Base-by-base conservation (phyloP, 2,888 invertebrate species). In the Drosophila rellima region DNA sequence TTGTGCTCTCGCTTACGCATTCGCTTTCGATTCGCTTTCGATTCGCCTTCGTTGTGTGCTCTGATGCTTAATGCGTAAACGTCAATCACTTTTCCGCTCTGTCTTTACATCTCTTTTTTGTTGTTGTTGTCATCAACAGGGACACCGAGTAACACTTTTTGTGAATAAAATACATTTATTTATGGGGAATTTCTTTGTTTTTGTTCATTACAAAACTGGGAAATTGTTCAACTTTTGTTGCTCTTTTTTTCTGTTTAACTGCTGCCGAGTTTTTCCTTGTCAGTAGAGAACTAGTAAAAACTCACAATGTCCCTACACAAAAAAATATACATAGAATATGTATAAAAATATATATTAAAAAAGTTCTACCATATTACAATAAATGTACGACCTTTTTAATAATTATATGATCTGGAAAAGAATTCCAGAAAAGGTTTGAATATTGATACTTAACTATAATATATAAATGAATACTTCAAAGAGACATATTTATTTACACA, bases 11-110 rank as follows among this genome's bases (percentile, higher is more conserved):
- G 50, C 39, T 60, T 55, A 15, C 45, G 45, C 15, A 63, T 54
- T 64, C 52, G 56, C 45, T 51, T 42, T 45, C 56, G 50, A 63
- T 54, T 64, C 52, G 56, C 45, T 51, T 42, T 45, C 56, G 50
- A 62, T 33, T 57, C n/a, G 29, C 3, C 20, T 48, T 15, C 31
- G 10, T 26, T 39, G 18, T 40, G 31, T 60, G 17, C 39, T 2
- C 17, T 29, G 20, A 29, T 37, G 29, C 40, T 55, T 50, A 40
- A 55, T 47, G 52, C 61, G 23, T 61, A 42, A 35, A 62, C 45
- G 54, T 62, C 61, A 62, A 62, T 62, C 61, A 62, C 45, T 45
- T 61, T 45, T 56, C 2, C 44, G 35, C 33, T 23, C 15, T 47
- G 29, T 33, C 26, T 31, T 50, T 35, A n/a, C n/a, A n/a, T 35